phyloP scores from a whole-genome alignment of 2,797 vertebrate species.

The Platyrinchus mystaceus region DNA sequence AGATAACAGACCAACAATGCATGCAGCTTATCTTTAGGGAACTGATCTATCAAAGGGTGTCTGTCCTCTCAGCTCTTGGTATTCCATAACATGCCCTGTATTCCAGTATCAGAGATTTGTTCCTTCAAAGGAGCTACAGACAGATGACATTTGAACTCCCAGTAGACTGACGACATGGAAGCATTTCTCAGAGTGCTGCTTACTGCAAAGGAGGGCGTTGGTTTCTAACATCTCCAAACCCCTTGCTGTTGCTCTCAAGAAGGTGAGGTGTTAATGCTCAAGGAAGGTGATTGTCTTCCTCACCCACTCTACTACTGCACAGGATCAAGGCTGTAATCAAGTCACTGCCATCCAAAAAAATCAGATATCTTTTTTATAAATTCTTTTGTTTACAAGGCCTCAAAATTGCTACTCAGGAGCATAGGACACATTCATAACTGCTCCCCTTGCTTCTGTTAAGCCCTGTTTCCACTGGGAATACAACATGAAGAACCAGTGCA shows the following conservation, averaged over 20 bases:
- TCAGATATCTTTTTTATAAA: not conserved
- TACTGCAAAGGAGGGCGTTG: fast-evolving
- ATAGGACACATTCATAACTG: not conserved
- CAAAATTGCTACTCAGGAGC: not conserved
- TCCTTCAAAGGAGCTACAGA: not conserved
- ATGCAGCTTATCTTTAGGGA: not conserved
- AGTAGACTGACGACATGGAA: not conserved
- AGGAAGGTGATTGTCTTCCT: not conserved
- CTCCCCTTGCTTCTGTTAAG: not conserved
- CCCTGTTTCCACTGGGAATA: not conserved
- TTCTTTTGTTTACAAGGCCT: not conserved
- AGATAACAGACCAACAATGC: not conserved
- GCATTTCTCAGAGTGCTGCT: not conserved
- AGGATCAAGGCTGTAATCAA: not conserved
- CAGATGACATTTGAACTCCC: not conserved
- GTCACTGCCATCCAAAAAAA: fast-evolving
- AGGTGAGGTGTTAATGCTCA: not conserved
- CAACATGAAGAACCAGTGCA: not conserved
- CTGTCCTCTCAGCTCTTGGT: not conserved
- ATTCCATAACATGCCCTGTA: not conserved
- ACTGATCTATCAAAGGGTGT: not conserved
- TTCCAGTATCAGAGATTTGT: not conserved
- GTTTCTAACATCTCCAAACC: not conserved
- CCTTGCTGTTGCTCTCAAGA: not conserved
- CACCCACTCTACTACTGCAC: not conserved